Evolutionary conservation across 2,888 invertebrate species (phyloP).

Genomic region (Alviniconcha strummeri): DNA sequence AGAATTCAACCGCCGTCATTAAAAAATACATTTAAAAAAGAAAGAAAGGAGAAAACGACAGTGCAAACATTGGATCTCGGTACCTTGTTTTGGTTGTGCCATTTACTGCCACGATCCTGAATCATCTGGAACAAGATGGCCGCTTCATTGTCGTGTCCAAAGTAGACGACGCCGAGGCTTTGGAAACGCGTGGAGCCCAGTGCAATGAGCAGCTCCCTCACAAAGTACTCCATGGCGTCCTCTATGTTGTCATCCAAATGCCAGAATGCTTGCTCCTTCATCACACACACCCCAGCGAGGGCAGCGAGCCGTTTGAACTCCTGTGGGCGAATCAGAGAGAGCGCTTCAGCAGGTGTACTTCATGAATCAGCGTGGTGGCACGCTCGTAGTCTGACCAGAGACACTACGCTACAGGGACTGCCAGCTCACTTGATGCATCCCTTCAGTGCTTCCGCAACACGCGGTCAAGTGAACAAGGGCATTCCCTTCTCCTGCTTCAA

Average conservation of each 20-base stretch:
- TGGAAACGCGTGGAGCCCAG: background rate
- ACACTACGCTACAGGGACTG: too few species aligned
- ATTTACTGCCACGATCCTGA: conserved; percentile 1
- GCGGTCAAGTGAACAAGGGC: too few species aligned
- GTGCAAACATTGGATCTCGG: too few species aligned
- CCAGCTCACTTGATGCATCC: too few species aligned
- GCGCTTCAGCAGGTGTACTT: too few species aligned
- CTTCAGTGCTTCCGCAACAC: too few species aligned
- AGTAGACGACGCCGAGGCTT: conserved; percentile 55
- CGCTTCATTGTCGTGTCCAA: conserved; percentile 47
- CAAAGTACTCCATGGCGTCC: conserved; percentile 23
- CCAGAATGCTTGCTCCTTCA: conserved; percentile 43
- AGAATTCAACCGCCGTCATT: too few species aligned
- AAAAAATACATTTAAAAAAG: too few species aligned
- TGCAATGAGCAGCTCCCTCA: conserved; percentile 20
- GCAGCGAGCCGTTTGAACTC: conserved; percentile 29
- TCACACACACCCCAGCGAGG: conserved; percentile 31
- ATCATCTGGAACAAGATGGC: conserved; percentile 38
- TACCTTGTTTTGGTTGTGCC: conserved; percentile 21
- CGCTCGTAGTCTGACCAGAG: too few species aligned
- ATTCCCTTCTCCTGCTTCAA: too few species aligned
- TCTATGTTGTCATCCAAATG: background rate
- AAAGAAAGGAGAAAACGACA: too few species aligned
- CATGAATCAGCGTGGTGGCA: too few species aligned
- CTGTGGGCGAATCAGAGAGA: background rate